Evolutionary conservation across 2,888 invertebrate genomes (phyloP).

Genomic region (Drosophila siamana): DNA sequence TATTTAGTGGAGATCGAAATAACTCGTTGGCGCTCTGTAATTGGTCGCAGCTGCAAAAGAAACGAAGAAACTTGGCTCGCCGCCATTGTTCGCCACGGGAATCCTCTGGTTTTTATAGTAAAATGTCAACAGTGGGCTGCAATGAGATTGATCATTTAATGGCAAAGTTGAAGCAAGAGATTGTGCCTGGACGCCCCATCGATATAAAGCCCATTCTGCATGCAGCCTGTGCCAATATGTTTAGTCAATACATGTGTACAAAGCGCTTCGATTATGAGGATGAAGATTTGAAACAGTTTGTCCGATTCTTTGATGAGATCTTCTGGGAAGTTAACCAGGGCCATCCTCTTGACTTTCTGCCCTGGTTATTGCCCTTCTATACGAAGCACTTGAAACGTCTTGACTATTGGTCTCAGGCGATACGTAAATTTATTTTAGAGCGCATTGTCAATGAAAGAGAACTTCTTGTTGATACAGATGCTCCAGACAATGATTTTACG

Average conservation of each 20-base stretch:
- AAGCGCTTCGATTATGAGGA: conserved; percentile 90
- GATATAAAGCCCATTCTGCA: conserved; percentile 90
- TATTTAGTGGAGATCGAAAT: conserved; percentile 94
- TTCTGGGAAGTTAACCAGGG: conserved; percentile 97
- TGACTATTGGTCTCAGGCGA: conserved; percentile 89
- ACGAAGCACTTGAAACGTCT: conserved; percentile 89
- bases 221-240: conserved; percentile 93
- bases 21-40: conserved; percentile 95
- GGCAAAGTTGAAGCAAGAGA: conserved; percentile 86
- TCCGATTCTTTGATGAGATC: conserved; percentile 92
- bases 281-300: conserved; percentile 88
- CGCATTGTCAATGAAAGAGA: conserved; percentile 88
- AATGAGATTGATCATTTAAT: conserved; percentile 89
- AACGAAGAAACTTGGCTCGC: conserved; percentile 91
- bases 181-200: conserved; percentile 84
- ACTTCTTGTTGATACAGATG: conserved; percentile 86
- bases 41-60: conserved; percentile 93
- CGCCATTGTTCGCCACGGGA: conserved; percentile 92
- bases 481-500: conserved; percentile 90
- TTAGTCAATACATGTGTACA: conserved; percentile 94
- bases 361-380: conserved; percentile 92
- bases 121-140: conserved; percentile 89
- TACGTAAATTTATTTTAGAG: conserved; percentile 90
- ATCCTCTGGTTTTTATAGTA: conserved; percentile 89
- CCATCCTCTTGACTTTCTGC: conserved; percentile 94